A percentile compares a stretch with the other conserved stretches of the same genome.
Conservation (phyloP, 2,888 invertebrate species). For the Xanthorhoe spadicearia region DNA sequence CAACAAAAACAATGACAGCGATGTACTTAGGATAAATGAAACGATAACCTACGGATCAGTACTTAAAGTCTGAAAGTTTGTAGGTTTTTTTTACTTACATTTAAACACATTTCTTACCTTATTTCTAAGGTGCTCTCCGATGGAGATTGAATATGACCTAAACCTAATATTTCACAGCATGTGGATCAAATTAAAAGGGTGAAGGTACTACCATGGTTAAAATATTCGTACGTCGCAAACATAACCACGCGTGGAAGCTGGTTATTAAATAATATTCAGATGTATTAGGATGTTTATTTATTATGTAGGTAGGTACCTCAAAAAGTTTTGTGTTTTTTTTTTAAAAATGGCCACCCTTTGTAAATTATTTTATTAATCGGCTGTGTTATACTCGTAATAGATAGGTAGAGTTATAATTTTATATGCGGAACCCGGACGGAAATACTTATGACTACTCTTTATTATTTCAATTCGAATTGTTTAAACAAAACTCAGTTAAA, state of each 20-base stretch:
- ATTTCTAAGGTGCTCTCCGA: no score
- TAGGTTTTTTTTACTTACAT: no score
- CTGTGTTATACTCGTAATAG: background rate
- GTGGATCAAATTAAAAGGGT: no score
- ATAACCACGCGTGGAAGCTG: background rate
- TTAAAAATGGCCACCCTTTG: background rate
- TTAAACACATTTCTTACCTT: no score
- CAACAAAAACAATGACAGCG: background rate
- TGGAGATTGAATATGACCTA: no score
- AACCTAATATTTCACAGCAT: no score
- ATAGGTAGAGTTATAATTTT: no score
- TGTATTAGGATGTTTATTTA: background rate
- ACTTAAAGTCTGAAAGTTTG: no score
- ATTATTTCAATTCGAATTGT: background rate
- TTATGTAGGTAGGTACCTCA: background rate
- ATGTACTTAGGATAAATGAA: background rate
- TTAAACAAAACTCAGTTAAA: background rate
- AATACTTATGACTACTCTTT: background rate
- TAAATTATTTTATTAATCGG: background rate
- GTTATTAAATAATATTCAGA: background rate
- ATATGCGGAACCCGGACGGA: background rate
- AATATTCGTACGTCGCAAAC: no score
- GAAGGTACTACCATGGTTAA: no score
- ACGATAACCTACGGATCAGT: background rate
- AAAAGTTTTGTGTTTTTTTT: background rate